Percentiles rank a stretch among this genome's conserved stretches.
Conservation (phyloP, 2,797 vertebrate genomes). For the Melanotaenia pygmaea region DNA sequence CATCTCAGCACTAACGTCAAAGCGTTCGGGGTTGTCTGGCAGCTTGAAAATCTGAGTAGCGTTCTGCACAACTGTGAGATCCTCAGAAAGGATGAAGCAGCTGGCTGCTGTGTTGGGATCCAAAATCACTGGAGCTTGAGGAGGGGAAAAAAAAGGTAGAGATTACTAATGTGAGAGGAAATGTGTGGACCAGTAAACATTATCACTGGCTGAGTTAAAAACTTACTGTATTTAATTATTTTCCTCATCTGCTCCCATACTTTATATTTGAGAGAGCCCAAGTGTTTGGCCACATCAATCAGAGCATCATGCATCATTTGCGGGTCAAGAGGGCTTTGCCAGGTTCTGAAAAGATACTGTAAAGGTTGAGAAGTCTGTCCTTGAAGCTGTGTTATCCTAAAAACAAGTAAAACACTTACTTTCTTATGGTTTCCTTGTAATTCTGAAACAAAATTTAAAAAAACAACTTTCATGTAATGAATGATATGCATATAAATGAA, state of each 20-base stretch:
- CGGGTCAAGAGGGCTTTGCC: conserved; percentile 71
- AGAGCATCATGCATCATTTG: conserved; percentile 69
- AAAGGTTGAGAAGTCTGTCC: conserved; percentile 20
- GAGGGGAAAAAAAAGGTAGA: background rate
- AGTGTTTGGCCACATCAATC: conserved; percentile 82
- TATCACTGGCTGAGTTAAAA: background rate
- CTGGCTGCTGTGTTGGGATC: conserved; percentile 86
- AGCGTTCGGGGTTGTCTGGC: conserved; percentile 84
- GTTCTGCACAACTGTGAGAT: conserved; percentile 81
- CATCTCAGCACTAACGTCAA: conserved; percentile 84
- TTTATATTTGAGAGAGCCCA: conserved; percentile 83
- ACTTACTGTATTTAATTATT: conserved; percentile 82
- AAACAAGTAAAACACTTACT: conserved; percentile 56
- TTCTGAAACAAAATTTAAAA: conserved; percentile 72
- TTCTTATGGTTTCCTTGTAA: conserved; percentile 84
- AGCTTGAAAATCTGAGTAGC: conserved; percentile 78
- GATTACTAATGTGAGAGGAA: conserved; percentile 2
- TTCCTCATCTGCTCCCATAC: conserved; percentile 86
- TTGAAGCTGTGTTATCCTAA: background rate
- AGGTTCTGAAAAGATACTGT: conserved; percentile 75
- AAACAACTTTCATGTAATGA: background rate
- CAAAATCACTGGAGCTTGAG: conserved; percentile 78
- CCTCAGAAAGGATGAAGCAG: conserved; percentile 84
- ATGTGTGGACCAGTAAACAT: background rate
- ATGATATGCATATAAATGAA: background rate